These are phyloP conservation scores for Gerris lacustris DNA, from an alignment of 2,888 invertebrate species.

Conservation along the genomic window DNA sequence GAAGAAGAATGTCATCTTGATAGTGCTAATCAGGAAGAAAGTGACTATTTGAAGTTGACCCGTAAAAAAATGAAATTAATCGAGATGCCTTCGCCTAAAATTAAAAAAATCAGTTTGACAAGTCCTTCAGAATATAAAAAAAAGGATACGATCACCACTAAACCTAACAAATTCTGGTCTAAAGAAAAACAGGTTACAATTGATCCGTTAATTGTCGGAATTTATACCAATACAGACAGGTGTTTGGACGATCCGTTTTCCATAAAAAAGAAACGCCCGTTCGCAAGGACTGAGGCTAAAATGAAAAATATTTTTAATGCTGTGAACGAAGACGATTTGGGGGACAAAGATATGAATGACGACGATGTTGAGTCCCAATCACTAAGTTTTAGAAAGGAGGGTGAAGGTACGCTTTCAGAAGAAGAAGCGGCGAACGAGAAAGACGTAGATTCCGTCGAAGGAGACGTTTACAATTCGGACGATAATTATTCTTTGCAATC, in stretches of 20 bases:
- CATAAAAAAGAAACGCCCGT: neutral
- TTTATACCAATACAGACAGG: neutral
- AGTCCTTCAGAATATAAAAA: neutral
- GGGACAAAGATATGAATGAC: neutral
- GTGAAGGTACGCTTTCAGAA: slow-evolving; percentile 1
- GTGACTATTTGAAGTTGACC: neutral
- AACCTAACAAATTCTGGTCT: neutral
- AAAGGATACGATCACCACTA: neutral
- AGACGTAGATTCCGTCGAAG: neutral
- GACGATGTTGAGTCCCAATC: neutral
- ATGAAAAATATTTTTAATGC: neutral
- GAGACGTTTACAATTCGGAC: neutral
- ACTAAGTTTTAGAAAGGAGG: neutral
- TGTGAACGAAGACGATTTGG: neutral
- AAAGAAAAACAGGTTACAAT: neutral
- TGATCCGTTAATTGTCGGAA: neutral
- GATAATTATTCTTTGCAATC: neutral
- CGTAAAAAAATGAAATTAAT: neutral
- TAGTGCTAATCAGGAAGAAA: neutral
- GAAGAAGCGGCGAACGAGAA: neutral
- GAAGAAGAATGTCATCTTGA: neutral
- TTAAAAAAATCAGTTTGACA: neutral
- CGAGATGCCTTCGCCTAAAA: neutral
- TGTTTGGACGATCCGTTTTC: neutral
- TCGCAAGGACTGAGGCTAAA: neutral